A percentile compares a stretch with the other conserved stretches of the same genome.
These are phyloP conservation scores for Antheraea yamamai DNA, from an alignment of 2,888 invertebrate species.

Conservation along the genomic window DNA sequence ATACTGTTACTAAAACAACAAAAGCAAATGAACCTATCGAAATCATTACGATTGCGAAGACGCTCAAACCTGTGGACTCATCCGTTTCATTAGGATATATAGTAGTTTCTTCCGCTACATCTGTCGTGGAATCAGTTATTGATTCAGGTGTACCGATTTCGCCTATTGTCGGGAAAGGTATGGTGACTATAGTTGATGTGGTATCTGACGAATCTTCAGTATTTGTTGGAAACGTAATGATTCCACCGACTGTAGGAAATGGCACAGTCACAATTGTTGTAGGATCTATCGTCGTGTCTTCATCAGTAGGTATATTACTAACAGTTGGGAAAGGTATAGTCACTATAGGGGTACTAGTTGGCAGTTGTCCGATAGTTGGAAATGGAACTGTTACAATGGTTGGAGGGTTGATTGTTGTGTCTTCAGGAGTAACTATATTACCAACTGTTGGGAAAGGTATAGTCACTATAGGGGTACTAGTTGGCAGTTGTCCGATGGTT, in stretches of 20 bases:
- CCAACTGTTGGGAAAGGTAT: slow-evolving; percentile 16
- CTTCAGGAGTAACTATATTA: too few species aligned
- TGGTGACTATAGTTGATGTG: slow-evolving; percentile 11
- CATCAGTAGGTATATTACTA: neutral
- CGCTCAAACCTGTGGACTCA: slow-evolving; percentile 6
- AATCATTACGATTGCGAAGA: slow-evolving; percentile 18
- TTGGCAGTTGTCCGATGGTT: neutral
- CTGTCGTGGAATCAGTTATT: slow-evolving; percentile 14
- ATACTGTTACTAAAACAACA: slow-evolving; percentile 7
- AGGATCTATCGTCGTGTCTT: slow-evolving; percentile 9
- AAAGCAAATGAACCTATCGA: neutral
- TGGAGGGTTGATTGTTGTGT: too few species aligned
- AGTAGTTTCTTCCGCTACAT: slow-evolving; percentile 3
- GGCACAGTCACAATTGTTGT: slow-evolving; percentile 23
- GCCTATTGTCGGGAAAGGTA: slow-evolving; percentile 19
- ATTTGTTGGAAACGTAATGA: neutral
- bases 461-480: slow-evolving; percentile 9
- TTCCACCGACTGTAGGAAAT: slow-evolving; percentile 17
- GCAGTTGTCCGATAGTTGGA: too few species aligned
- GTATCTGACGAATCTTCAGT: slow-evolving; percentile 7
- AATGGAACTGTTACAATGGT: too few species aligned
- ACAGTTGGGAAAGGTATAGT: too few species aligned
- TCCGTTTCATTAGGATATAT: slow-evolving; percentile 6
- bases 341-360: too few species aligned
- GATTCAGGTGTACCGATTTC: slow-evolving; percentile 14